Base-by-base conservation (phyloP, 2,797 vertebrate genomes). In the Dicrostonyx torquatus region DNA sequence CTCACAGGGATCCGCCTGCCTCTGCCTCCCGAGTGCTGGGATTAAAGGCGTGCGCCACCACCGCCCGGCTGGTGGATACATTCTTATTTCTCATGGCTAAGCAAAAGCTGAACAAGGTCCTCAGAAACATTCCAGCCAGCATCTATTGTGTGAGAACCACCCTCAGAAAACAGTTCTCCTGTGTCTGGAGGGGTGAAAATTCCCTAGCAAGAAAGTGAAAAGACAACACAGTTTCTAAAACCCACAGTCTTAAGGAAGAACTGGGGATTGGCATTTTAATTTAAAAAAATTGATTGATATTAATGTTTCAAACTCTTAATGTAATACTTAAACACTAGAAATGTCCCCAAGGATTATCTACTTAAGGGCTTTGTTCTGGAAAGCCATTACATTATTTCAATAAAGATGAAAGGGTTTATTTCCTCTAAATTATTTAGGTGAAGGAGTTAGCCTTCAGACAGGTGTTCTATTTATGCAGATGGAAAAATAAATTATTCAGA, bases 401-500 rank as follows among this genome's bases (percentile, higher is more conserved):
- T 97, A 98, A 98, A 97, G 97, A 98, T 97, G 95, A 97, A 97
- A 98, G 97, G 98, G 98, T 90, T 98, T 98, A 98, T 98, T 97
- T 97, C 97, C 96, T 96, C 96, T 99, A 97, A 99, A 99, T 99
- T 98, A 99, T 99, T 99, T 98, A 99, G 95, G 96, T 92, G 98
- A 97, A 97, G 98, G 97, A 97, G 97, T 99, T 98, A 98, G 98
- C 98, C 98, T 98, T 98, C 96, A 97, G 98, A 98, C 99, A 99
- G 99, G 98, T 99, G 99, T 98, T 98, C 97, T 97, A 97, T 98
- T 98, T 98, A 98, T 98, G 98, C 98, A 99, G 98, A 99, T 99
- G 99, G 98, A 95, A 94, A 98, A 97, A 98, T 99, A 98, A 98
- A 99, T 99, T 99, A 99, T 99, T 99, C 98, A 99, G 98, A 97